Conservation (phyloP, 2,113 vertebrate species). For the Menura novaehollandiae region DNA sequence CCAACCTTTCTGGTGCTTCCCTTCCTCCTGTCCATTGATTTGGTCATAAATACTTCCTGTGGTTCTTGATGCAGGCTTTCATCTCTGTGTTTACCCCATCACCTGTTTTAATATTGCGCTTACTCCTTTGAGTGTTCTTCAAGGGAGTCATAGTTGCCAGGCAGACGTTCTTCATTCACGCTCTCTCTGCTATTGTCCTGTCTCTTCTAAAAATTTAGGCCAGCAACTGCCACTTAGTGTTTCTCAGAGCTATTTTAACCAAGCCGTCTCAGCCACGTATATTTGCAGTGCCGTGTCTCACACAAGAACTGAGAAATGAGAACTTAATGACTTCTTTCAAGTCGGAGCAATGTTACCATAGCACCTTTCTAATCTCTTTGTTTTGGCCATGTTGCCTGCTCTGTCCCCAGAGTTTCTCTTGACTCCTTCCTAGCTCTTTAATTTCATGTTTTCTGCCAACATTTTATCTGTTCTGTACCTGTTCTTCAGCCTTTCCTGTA, state of each 20-base stretch:
- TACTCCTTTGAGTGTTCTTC: background rate
- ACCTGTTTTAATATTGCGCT: background rate
- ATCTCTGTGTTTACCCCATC: fast-evolving
- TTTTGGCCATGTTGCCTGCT: background rate
- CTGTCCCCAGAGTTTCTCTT: background rate
- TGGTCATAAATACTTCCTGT: background rate
- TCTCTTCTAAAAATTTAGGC: background rate
- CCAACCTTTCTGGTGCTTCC: background rate
- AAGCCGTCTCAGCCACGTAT: background rate
- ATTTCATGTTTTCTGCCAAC: background rate
- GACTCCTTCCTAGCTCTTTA: background rate
- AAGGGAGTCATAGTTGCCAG: background rate
- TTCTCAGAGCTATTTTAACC: background rate
- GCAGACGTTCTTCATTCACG: background rate
- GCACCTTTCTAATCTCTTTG: fast-evolving
- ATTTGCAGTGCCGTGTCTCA: background rate
- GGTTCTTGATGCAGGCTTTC: background rate
- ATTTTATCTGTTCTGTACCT: background rate
- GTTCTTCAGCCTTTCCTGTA: background rate
- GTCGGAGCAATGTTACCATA: fast-evolving
- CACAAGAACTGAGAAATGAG: background rate
- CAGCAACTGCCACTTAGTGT: background rate
- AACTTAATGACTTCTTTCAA: background rate
- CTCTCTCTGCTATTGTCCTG: background rate
- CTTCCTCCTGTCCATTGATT: background rate